Evolutionary conservation across 2,888 invertebrate species (phyloP), one percentile per base, ranked within the genome.

Genomic region (Quadroppia sp.): DNA sequence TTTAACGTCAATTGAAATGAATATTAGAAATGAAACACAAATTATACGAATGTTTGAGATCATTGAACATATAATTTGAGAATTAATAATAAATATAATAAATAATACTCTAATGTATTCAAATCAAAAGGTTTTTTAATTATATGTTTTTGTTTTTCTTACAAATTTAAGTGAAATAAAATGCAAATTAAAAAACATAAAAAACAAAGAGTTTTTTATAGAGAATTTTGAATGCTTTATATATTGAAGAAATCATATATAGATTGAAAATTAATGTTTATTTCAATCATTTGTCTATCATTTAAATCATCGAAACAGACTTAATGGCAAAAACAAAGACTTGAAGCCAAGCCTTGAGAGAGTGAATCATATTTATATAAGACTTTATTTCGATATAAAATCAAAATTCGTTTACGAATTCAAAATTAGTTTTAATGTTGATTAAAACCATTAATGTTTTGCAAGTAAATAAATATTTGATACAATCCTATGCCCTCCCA

Each of bases 351-450:
- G 36, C 61, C 61, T 64, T 64, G 36, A 32, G 61, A 64, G 36
- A 6, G 13, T 11, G 30, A 25, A 53, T 17, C 56, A 56, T n/a
- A 64, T 32, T 28, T 32, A 30, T 28, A 36, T 36, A 2, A 32
- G 28, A 15, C 36, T 28, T 64, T 1, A 64, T 64, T n/a, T 64
- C 13, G n/a, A 36, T 28, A 32, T 36, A 28, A 64, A n/a, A 32
- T 15, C 17, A 36, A 36, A 64, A 36, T 28, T 64, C 30, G 36
- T 64, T 64, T 30, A 15, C 61, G 32, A 64, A 59, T 59, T 20
- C 32, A 64, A 64, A 64, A 64, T 30, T 28, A 17, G n/a, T 32
- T 36, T 64, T 64, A 64, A 64, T 64, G 61, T 64, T 64, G 32
- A 64, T 64, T 64, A 36, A 64, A 64, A 20, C 61, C n/a, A 20